Evolutionary conservation across 2,888 invertebrate genomes (phyloP).

Genomic region (Chironomus riparius): DNA sequence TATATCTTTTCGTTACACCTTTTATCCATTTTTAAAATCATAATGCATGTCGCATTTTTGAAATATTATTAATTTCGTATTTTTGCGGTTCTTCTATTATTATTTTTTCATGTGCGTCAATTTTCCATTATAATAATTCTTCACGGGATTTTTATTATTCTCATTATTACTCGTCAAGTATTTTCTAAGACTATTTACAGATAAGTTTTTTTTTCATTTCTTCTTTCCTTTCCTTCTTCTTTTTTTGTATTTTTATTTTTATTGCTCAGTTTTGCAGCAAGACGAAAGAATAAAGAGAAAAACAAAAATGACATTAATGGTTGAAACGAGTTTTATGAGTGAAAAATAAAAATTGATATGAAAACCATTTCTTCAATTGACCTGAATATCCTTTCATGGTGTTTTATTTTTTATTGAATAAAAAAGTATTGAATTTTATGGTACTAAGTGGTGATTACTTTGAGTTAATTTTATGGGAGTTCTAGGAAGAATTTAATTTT

Average conservation of each 20-base stretch:
- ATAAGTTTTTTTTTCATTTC: neutral
- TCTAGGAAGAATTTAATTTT: too few species aligned
- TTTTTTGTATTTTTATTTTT: neutral
- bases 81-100: neutral
- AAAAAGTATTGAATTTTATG: neutral
- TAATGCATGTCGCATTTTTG: conserved; percentile 1
- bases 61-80: neutral
- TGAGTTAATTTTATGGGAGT: neutral
- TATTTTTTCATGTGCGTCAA: too few species aligned
- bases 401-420: neutral
- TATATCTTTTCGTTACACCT: neutral
- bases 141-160: neutral
- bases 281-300: neutral
- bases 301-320: neutral
- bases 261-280: neutral
- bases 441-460: neutral
- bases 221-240: neutral
- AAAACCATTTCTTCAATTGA: neutral
- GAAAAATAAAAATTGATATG: neutral
- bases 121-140: neutral
- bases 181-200: neutral
- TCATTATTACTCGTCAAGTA: neutral
- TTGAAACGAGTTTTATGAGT: neutral
- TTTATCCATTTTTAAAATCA: neutral
- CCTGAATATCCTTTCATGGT: neutral